Evolutionary conservation across 2,113 vertebrate genomes (phyloP), one percentile per base, ranked within the genome.

Genomic region (Lontra canadensis): DNA sequence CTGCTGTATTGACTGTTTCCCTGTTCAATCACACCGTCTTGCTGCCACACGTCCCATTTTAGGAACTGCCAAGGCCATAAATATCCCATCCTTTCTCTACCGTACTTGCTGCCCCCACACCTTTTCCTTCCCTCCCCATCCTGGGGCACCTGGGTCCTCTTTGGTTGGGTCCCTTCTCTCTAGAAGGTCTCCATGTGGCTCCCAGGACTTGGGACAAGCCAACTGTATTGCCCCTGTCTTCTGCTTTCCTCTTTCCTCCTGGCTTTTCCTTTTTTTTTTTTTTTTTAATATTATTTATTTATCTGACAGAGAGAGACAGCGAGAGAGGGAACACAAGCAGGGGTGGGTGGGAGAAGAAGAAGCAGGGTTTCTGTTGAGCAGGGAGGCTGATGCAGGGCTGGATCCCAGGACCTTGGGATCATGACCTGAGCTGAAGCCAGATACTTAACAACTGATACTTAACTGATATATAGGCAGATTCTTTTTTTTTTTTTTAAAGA

Each of bases 21-120:
- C n/a, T 90, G 80, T 83, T 95, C 96, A 87, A 8, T 97, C 76
- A 86, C 82, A 61, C 67, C 31, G 73, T 80, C 47, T 95, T 81
- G 85, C 55, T 73, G 85, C 47, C 59, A 36, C 49, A 29, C 13
- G 12, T 34, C 44, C 83, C 44, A 34, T 81, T 90, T 85, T n/a
- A 69, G 91, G 79, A 76, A 14, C 88, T 55, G 67, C 76, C 34
- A n/a, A 31, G 25, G 61, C 0, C 3, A 79, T 15, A 55, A 8
- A 36, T 59, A 34, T 10, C 36, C 42, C 9, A 7, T 76, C 44
- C 18, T 42, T 25, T 67, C 31, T 95, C 69, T 1, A 18, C 18
- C 4, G 10, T 6, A n/a, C 55, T 61, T 34, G 39, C 25, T 0
- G 0, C 7, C 0, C 6, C 21, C 13, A 20, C 0, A 23, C 1